Conservation (phyloP, 1,140 invertebrate species). For the Caenorhabditis remanei region DNA sequence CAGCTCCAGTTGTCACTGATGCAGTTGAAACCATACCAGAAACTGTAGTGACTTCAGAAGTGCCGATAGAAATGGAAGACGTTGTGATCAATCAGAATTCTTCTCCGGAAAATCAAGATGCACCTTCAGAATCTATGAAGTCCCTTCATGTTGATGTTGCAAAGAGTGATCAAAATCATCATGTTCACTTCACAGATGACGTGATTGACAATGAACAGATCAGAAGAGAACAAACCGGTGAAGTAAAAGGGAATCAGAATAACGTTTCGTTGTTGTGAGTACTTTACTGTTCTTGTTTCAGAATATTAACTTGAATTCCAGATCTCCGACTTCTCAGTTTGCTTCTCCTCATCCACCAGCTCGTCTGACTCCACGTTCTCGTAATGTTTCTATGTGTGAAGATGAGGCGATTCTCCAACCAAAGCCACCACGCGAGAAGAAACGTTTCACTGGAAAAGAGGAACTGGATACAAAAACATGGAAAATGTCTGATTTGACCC, state of each 20-base stretch:
- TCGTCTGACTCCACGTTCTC: constrained; percentile 37
- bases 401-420: constrained; percentile 22
- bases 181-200: constrained; percentile 21
- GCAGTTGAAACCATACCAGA: not conserved
- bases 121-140: constrained; percentile 22
- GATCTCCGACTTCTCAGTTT: not conserved
- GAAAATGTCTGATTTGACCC: constrained; percentile 59
- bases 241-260: not conserved
- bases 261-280: constrained; percentile 4
- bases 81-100: not conserved
- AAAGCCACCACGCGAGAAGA: not conserved
- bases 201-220: constrained; percentile 26
- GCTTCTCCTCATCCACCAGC: not conserved
- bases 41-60: too few species aligned
- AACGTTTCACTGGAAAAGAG: constrained; percentile 55
- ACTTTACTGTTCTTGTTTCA: not conserved
- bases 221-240: not conserved
- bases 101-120: not conserved
- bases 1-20: not conserved
- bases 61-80: not conserved
- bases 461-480: constrained; percentile 59
- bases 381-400: constrained; percentile 36
- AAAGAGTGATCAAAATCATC: constrained; percentile 9
- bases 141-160: constrained; percentile 9
- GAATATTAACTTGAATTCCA: not conserved